A percentile compares a stretch with the other conserved stretches of the same genome.
Evolutionary conservation across 2,113 vertebrate species (phyloP).

Genomic region (Trichomycterus rosablanca): DNA sequence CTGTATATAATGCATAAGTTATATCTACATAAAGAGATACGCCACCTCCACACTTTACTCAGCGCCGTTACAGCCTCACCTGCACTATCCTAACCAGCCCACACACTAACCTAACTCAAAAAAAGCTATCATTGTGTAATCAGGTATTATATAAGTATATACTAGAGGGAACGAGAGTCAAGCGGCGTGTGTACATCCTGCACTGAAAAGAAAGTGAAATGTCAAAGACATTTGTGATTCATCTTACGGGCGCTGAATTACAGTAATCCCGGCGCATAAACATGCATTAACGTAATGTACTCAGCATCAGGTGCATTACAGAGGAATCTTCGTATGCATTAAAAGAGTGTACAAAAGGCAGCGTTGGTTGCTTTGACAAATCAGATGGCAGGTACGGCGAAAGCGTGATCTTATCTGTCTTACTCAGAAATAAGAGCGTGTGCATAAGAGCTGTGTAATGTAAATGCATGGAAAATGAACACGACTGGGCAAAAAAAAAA

Average conservation of each 20-base stretch:
- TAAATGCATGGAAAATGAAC: background rate
- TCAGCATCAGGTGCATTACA: slow-evolving; percentile 57
- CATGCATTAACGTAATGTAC: slow-evolving; percentile 49
- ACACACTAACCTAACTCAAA: slow-evolving; percentile 13
- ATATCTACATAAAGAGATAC: no score
- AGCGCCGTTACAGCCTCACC: slow-evolving; percentile 8
- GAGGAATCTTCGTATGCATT: slow-evolving; percentile 39
- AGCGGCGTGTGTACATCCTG: slow-evolving; percentile 21
- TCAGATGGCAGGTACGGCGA: background rate
- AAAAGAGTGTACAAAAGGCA: slow-evolving; percentile 44
- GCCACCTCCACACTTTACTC: no score
- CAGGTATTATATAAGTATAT: slow-evolving; percentile 27
- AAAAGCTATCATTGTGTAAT: slow-evolving; percentile 30
- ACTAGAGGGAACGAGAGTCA: background rate
- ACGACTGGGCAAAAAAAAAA: background rate
- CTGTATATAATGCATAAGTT: no score
- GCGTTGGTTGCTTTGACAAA: slow-evolving; percentile 56
- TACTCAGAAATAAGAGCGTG: no score
- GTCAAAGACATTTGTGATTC: slow-evolving; percentile 47
- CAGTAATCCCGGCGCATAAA: slow-evolving; percentile 42
- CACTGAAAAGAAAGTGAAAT: slow-evolving; percentile 20
- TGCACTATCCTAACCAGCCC: slow-evolving; percentile 5
- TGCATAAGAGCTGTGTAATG: no score
- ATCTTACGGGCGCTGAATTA: slow-evolving; percentile 58
- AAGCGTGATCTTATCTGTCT: no score